Conservation (phyloP, 1,140 invertebrate species). For the Nasonia longicornis region DNA sequence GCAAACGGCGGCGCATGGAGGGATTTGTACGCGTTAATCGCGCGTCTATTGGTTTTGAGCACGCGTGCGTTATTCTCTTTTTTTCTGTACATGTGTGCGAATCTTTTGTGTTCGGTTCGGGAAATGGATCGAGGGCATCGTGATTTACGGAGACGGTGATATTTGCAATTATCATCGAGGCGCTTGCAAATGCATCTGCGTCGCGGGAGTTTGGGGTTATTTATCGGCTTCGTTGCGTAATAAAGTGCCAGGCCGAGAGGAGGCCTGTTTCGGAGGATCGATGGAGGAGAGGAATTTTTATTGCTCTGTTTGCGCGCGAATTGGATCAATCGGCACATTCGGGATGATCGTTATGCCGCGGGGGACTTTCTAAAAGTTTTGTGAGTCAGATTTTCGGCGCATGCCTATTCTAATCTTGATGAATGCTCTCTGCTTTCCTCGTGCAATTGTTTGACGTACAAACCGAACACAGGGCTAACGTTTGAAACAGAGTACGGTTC, state of each 20-base stretch:
- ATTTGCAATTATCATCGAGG: not conserved
- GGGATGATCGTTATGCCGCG: no score
- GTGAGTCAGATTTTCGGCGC: no score
- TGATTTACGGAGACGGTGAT: constrained; percentile 17
- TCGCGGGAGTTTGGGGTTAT: not conserved
- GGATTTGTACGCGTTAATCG: not conserved
- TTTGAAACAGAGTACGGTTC: no score
- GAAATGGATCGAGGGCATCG: not conserved
- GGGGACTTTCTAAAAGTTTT: no score
- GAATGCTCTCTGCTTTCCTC: no score
- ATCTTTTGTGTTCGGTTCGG: not conserved
- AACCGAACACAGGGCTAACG: no score
- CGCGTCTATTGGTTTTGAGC: not conserved
- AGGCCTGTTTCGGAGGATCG: no score
- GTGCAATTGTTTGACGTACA: no score
- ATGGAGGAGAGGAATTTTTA: not conserved
- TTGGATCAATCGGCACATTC: not conserved
- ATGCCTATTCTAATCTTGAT: no score
- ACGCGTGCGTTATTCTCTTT: not conserved
- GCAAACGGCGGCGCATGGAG: not conserved
- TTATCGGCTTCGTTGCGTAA: not conserved
- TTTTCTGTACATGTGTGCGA: not conserved
- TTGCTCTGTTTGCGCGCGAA: not conserved
- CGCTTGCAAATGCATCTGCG: not conserved
- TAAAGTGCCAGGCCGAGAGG: no score